phyloP scores from a whole-genome alignment of 2,113 vertebrate species.

The Rafetus swinhoei region DNA sequence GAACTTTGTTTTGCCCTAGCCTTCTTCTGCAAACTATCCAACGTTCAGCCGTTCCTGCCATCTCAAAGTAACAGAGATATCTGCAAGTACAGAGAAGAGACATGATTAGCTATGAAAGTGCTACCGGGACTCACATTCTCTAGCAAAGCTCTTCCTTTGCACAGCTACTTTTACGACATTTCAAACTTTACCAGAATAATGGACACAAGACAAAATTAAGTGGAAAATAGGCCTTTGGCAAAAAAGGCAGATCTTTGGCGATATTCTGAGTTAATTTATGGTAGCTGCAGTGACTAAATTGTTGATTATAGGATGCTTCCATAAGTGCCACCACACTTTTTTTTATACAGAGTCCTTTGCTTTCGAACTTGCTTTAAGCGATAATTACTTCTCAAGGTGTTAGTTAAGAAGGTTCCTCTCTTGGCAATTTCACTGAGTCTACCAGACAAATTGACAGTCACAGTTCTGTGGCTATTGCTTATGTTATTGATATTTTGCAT shows the following conservation, averaged over 20 bases:
- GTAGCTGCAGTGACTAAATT: neutral
- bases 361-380: neutral
- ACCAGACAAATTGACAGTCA: constrained; percentile 5
- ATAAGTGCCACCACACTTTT: neutral
- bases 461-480: constrained; percentile 18
- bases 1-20: too few relatives aligned
- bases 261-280: constrained; percentile 2
- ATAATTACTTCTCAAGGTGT: neutral
- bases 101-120: neutral
- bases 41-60: neutral
- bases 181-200: neutral
- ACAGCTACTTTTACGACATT: neutral
- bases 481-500: neutral
- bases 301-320: neutral
- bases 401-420: neutral
- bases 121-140: neutral
- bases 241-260: constrained; percentile 4
- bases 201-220: neutral
- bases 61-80: neutral
- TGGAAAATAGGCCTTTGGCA: neutral
- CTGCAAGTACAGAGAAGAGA: neutral
- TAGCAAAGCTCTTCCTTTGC: constrained; percentile 16
- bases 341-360: neutral
- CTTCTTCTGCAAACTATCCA: neutral
- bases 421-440: constrained; percentile 4